Conservation (phyloP, 2,113 vertebrate genomes). For the Ptychochromis oligacanthus region DNA sequence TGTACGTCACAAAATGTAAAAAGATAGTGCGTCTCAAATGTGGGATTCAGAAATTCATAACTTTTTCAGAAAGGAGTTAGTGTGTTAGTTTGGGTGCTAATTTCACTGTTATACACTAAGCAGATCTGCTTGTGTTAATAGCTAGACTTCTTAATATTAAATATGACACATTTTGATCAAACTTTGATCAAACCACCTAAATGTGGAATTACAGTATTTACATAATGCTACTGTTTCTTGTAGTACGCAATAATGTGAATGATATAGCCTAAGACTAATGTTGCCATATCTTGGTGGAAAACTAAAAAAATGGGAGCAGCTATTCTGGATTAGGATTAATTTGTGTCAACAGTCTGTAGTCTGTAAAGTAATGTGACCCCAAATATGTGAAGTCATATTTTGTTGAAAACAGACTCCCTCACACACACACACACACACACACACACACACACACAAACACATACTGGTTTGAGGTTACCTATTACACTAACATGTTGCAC, state of each 20-base stretch:
- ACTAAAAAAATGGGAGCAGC: not conserved
- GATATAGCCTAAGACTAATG: not conserved
- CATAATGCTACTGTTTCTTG: not conserved
- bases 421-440: no score
- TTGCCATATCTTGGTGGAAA: not conserved
- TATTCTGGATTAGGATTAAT: not conserved
- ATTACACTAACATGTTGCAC: slow-evolving; percentile 20
- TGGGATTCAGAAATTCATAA: not conserved
- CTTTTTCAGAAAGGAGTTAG: not conserved
- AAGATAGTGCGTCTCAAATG: not conserved
- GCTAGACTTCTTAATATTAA: not conserved
- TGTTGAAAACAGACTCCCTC: not conserved
- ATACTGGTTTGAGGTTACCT: slow-evolving; percentile 19
- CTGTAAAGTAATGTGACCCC: not conserved
- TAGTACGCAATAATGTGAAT: not conserved
- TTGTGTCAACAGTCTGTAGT: not conserved
- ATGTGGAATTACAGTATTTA: not conserved
- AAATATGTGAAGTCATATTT: not conserved
- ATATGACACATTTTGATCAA: not conserved
- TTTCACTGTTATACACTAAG: not conserved
- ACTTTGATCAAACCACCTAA: not conserved
- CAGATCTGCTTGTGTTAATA: not conserved
- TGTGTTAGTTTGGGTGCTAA: not conserved
- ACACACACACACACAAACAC: not conserved
- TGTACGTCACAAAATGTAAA: not conserved